Evolutionary conservation across 1,140 invertebrate species (phyloP).

Genomic region (Heliconius hermathena): DNA sequence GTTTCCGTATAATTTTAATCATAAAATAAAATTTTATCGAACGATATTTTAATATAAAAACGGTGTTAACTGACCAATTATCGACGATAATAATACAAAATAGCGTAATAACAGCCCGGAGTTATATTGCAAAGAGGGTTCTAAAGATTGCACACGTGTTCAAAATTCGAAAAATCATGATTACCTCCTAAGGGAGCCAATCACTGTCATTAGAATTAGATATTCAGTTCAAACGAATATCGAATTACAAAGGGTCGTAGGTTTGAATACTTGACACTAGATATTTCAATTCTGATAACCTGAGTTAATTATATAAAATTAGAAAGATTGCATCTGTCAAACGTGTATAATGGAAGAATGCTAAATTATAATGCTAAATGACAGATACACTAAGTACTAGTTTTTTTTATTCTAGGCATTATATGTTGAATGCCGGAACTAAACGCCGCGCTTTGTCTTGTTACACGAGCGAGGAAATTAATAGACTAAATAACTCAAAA

Average conservation of each 20-base stretch:
- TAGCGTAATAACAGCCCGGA: constrained; percentile 61
- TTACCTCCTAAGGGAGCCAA: constrained; percentile 78
- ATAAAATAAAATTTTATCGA: not conserved
- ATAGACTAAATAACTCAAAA: too few relatives aligned
- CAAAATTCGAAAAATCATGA: constrained; percentile 77
- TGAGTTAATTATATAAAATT: not conserved
- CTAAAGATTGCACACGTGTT: constrained; percentile 76
- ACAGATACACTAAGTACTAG: too few relatives aligned
- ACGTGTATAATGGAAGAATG: not conserved
- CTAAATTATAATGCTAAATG: not conserved
- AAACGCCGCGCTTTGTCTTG: too few relatives aligned
- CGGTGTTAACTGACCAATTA: constrained; percentile 48
- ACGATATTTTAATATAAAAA: constrained; percentile 8
- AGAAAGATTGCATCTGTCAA: not conserved
- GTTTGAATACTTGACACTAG: constrained; percentile 39
- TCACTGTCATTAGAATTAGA: constrained; percentile 79
- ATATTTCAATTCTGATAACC: not conserved
- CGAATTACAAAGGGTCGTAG: constrained; percentile 68
- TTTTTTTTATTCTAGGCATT: too few relatives aligned
- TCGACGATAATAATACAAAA: constrained; percentile 51
- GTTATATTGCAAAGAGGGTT: constrained; percentile 68
- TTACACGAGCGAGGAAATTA: too few relatives aligned
- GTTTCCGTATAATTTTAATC: not conserved
- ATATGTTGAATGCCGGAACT: too few relatives aligned
- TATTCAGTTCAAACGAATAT: constrained; percentile 73